Conservation (phyloP, 1,140 invertebrate species). For the Lordiphosa stackelbergi region DNA sequence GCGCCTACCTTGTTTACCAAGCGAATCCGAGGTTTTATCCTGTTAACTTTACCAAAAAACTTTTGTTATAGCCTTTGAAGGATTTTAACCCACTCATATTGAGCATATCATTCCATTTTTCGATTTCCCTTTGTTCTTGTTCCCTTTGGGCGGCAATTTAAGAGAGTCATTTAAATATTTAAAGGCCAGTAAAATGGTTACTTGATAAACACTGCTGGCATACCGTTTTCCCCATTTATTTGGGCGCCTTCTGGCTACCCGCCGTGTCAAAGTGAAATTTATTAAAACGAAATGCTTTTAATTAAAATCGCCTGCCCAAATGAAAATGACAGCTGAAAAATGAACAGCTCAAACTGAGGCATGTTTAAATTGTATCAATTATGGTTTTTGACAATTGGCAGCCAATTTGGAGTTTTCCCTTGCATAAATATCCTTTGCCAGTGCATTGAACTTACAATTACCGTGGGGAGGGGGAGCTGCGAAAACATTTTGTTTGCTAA, state of each 20-base stretch:
- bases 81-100: too few relatives aligned
- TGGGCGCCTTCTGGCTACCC: conserved; percentile 37
- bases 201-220: conserved; percentile 27
- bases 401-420: conserved; percentile 39
- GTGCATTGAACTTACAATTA: conserved; percentile 71
- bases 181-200: conserved; percentile 49
- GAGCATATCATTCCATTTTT: too few relatives aligned
- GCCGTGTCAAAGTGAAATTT: conserved; percentile 64
- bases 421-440: not conserved
- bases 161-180: conserved; percentile 65
- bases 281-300: conserved; percentile 68
- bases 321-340: conserved; percentile 50
- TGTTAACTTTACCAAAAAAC: too few relatives aligned
- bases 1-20: too few relatives aligned
- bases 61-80: too few relatives aligned
- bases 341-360: conserved; percentile 36
- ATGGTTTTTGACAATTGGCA: conserved; percentile 37
- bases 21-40: too few relatives aligned
- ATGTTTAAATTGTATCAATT: conserved; percentile 61
- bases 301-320: conserved; percentile 47
- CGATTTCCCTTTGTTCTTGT: too few relatives aligned
- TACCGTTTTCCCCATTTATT: conserved; percentile 25
- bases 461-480: conserved; percentile 16
- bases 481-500: conserved; percentile 67
- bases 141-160: not conserved